Base-by-base conservation (phyloP, 2,113 vertebrate genomes). In the Cyprinodon tularosa region DNA sequence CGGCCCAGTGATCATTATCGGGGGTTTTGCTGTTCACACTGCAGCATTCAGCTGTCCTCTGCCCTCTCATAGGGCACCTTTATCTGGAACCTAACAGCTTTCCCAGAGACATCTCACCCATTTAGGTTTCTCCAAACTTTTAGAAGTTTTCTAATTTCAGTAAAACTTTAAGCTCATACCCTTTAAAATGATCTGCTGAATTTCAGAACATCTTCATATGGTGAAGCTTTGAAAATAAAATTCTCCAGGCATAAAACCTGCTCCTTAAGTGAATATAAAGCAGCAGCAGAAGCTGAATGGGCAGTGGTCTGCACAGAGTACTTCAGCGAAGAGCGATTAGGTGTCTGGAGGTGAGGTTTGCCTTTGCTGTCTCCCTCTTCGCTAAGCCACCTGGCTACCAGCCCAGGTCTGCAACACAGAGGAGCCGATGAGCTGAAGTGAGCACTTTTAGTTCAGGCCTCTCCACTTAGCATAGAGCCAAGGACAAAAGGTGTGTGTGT, bases 401-500 rank as follows among this genome's bases (percentile, higher is more conserved):
- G 91, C 91, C 88, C 86, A 71, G 82, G 77, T 74, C 83, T 85
- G 84, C 74, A 69, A 89, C 85, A 87, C 84, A 17, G 68, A 86
- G 84, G 74, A 93, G 85, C 84, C 22, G 70, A 88, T 84, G 76
- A 93, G 88, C 90, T 92, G 88, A 89, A 92, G 89, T 90, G 89
- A 85, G 87, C 80, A 86, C 85, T 93, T 93, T 91, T 81, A 84
- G 86, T 57, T n/a, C 20, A 20, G 86, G 74, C 83, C 68, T 87
- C 89, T 84, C 80, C 80, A 72, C 66, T 86, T 80, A 88, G 71
- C 89, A 82, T 81, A 77, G 62, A 85, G 84, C 86, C 90, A 91
- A 90, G 88, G 90, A 88, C 87, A 86, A 86, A 91, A 76, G 74
- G 78, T 83, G 2, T 68, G 22, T 67, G 48, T 69, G 22, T 71